phyloP scores from a whole-genome alignment of 2,888 invertebrate genomes.

The Pammene fasciana region DNA sequence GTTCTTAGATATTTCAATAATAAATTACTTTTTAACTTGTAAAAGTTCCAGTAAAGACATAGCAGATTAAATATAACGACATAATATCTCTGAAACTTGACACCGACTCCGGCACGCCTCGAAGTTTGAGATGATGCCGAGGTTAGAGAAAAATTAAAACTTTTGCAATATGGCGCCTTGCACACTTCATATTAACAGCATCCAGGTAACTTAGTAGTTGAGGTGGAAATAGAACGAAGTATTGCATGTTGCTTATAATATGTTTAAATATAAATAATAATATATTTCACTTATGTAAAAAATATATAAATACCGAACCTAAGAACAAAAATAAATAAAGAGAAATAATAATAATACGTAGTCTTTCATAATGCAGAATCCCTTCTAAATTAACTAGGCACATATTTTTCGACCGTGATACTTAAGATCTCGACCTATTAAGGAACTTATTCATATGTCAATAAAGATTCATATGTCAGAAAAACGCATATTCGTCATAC shows the following conservation, averaged over 20 bases:
- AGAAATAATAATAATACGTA: no score
- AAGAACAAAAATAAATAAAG: no score
- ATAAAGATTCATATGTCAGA: no score
- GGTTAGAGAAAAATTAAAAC: conserved; percentile 79
- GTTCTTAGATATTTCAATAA: neutral
- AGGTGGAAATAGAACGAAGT: conserved; percentile 3
- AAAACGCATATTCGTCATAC: no score
- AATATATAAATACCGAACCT: no score
- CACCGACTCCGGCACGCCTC: conserved; percentile 52
- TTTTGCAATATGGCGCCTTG: conserved; percentile 71
- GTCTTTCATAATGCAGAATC: no score
- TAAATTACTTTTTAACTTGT: neutral
- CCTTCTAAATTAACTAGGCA: no score
- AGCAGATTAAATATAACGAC: conserved; percentile 57
- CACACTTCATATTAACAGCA: conserved; percentile 64
- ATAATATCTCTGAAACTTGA: conserved; percentile 65
- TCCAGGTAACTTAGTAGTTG: conserved; percentile 44
- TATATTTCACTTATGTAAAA: no score
- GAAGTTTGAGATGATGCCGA: conserved; percentile 66
- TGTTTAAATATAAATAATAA: no score
- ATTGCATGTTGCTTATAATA: neutral
- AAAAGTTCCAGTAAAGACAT: conserved; percentile 14
- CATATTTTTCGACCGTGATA: no score
- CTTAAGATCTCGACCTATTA: no score
- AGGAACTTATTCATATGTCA: no score